Conservation (phyloP, 2,888 invertebrate species). For the Agelastica alni region DNA sequence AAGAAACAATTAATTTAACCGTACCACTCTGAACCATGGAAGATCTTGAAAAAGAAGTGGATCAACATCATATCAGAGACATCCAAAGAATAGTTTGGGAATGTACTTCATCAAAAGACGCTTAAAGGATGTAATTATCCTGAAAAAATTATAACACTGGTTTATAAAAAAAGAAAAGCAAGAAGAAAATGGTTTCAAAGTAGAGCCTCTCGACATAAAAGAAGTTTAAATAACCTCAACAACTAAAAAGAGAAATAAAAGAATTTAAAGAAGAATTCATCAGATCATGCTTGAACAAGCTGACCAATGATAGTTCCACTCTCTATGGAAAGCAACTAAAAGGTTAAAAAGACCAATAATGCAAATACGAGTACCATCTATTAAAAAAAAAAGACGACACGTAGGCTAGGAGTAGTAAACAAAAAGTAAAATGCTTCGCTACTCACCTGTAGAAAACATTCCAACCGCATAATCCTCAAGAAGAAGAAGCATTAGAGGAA, state of each 20-base stretch:
- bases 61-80: no score
- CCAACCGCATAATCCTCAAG: neutral
- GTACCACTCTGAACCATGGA: neutral
- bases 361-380: neutral
- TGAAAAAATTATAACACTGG: no score
- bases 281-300: neutral
- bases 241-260: no score
- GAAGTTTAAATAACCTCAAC: no score
- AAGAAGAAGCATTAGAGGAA: neutral
- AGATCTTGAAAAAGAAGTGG: constrained; percentile 5
- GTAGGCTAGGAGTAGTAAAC: neutral
- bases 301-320: neutral
- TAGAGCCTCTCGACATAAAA: no score
- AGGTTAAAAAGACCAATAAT: neutral
- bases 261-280: neutral
- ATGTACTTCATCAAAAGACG: no score
- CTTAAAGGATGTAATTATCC: no score
- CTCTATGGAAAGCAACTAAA: neutral
- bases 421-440: neutral
- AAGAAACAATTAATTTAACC: constrained; percentile 1
- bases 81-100: no score
- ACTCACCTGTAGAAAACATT: neutral
- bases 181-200: no score
- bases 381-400: neutral
- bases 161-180: no score